These are phyloP conservation scores for Apogon hyalosoma DNA, from an alignment of 2,797 vertebrate species.

Conservation along the genomic window DNA sequence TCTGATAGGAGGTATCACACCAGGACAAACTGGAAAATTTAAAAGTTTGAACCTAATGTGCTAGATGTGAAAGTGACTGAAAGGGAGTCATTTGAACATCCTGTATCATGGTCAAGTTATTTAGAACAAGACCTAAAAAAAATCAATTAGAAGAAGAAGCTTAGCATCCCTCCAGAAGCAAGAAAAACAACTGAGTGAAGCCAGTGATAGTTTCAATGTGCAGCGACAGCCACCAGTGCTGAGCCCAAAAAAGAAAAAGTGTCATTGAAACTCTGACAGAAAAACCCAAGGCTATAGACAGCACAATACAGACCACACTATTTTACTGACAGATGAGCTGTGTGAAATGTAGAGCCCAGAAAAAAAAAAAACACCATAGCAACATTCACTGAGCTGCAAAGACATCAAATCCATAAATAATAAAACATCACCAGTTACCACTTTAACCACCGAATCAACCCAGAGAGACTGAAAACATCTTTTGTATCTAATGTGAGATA, in stretches of 20 bases:
- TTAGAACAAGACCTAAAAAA: background rate
- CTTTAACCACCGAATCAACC: background rate
- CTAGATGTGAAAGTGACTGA: no score
- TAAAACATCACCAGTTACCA: background rate
- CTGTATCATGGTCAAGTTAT: background rate
- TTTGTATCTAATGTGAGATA: background rate
- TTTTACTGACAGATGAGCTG: conserved; percentile 4
- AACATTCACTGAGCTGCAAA: background rate
- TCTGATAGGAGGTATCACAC: no score
- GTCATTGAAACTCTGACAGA: background rate
- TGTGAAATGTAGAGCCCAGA: background rate
- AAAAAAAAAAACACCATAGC: conserved; percentile 17
- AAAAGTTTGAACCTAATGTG: no score
- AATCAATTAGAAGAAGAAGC: background rate
- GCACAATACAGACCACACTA: background rate
- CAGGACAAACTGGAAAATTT: no score
- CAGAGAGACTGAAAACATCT: background rate
- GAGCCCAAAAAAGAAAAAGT: background rate
- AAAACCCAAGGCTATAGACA: conserved; percentile 2
- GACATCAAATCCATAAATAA: conserved; percentile 5
- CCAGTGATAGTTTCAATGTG: background rate
- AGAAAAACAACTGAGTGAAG: background rate
- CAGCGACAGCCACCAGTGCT: conserved; percentile 10
- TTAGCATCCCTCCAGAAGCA: conserved; percentile 1
- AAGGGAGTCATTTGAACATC: no score